Base-by-base conservation (phyloP, 2,888 invertebrate species). In the Phorcus lineatus region DNA sequence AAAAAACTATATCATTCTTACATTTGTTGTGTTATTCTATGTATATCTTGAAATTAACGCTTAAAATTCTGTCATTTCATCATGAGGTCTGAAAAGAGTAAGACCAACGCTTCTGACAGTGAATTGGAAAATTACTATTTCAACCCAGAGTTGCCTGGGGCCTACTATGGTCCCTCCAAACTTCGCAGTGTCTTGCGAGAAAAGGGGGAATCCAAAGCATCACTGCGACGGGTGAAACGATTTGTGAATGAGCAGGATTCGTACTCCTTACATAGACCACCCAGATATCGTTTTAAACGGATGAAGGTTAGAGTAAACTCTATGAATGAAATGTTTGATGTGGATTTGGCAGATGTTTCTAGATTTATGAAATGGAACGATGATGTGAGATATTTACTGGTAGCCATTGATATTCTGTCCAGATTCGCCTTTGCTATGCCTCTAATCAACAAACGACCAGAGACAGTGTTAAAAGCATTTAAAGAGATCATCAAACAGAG, bases 301-400 rank as follows among this genome's bases (percentile, higher is more conserved):
- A 74, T 74, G 70, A 74, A 74, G 24, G 70, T 74, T 13, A 36
- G 70, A 47, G 70, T 74, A 7, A 74, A 74, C 36, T 74, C 70
- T 40, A 13, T 74, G 31, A 16, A 74, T 19, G 70, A 74, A 74
- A 74, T 74, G 70, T 74, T 74, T 74, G 2, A 74, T n/a, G 36
- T 74, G n/a, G 70, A 74, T 47, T 47, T 74, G 6, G 70, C 47
- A 0, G 70, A 74, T 74, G 6, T 74, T 7, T 74, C 40, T n/a
- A 2, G 70, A 13, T 40, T n/a, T 19, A 74, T 3, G 9, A 74
- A 74, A 36, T 36, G 47, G 70, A 74, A 74, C 47, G 22, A 74
- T 28, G 70, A 24, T 31, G 47, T 9, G 47, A n/a, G 40, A n/a
- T 74, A 74, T 17, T 19, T 74, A 11, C 40, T 74, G 36, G 70